A percentile compares a stretch with the other conserved stretches of the same genome.
These are phyloP conservation scores for Priocnemis perturbator DNA, from an alignment of 2,888 invertebrate genomes.

Conservation along the genomic window DNA sequence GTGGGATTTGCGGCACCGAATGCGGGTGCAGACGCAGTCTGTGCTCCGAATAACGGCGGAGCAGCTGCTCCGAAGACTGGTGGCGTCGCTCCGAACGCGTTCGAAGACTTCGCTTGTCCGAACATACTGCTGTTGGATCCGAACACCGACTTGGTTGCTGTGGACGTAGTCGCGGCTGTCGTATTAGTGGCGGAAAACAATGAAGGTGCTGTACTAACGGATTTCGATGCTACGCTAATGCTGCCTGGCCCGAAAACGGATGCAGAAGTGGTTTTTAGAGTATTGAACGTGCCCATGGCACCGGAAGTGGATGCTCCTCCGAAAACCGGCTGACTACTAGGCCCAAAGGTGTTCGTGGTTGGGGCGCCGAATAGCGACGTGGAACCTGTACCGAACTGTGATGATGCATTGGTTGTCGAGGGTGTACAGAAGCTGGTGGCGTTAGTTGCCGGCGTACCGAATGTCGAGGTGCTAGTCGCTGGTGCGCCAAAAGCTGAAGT, in stretches of 20 bases:
- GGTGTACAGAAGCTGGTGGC: not conserved
- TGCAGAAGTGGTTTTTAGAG: constrained; percentile 42
- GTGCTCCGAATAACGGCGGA: constrained; percentile 31
- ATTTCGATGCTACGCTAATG: constrained; percentile 20
- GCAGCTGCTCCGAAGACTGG: constrained; percentile 31
- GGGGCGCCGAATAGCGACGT: constrained; percentile 45
- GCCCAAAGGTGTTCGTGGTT: constrained; percentile 31
- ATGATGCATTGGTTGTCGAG: constrained; percentile 16
- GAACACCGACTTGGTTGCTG: constrained; percentile 11
- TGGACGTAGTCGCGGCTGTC: constrained; percentile 17
- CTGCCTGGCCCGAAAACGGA: constrained; percentile 43
- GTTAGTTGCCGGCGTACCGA: not conserved
- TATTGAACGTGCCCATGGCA: constrained; percentile 42
- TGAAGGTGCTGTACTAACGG: constrained; percentile 11
- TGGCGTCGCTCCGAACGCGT: constrained; percentile 7
- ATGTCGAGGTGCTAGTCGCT: not conserved
- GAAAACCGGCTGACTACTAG: constrained; percentile 31
- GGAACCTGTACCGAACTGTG: constrained; percentile 45
- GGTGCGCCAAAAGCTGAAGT: constrained; percentile 11
- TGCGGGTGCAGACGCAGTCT: constrained; percentile 19
- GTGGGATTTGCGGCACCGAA: constrained; percentile 21
- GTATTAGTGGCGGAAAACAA: constrained; percentile 20
- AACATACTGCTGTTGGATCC: constrained; percentile 28
- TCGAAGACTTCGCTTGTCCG: constrained; percentile 29
- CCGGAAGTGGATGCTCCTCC: constrained; percentile 21